These are phyloP conservation scores for Anguilla pacifica DNA, from an alignment of 2,797 vertebrate genomes.

Conservation along the genomic window DNA sequence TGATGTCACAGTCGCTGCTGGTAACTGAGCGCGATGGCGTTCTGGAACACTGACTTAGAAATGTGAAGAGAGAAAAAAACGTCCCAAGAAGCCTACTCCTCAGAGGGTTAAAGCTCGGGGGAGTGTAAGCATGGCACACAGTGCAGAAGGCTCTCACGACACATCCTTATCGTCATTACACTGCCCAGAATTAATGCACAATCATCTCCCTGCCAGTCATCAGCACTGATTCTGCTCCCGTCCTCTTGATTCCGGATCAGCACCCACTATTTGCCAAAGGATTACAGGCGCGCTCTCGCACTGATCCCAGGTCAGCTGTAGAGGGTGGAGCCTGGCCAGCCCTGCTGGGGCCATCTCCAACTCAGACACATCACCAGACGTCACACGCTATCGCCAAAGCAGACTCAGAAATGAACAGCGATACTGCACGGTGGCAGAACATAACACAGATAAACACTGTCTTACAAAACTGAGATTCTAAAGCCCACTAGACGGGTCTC, in stretches of 20 bases:
- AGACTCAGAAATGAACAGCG: not conserved
- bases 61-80: too few species aligned
- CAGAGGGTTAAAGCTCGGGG: not conserved
- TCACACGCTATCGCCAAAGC: not conserved
- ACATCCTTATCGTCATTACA: too few species aligned
- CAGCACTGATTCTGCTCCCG: not conserved
- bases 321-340: not conserved
- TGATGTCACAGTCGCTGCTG: too few species aligned
- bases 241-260: not conserved
- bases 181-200: too few species aligned
- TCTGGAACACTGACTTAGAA: too few species aligned
- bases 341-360: not conserved
- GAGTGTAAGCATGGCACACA: not conserved
- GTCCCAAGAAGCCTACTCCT: too few species aligned
- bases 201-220: not conserved
- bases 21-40: too few species aligned
- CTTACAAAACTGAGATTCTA: not conserved
- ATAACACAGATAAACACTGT: not conserved
- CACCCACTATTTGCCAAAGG: not conserved
- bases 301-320: slow-evolving; percentile 12
- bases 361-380: slow-evolving; percentile 11
- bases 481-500: not conserved
- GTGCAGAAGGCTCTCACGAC: not conserved
- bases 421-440: not conserved
- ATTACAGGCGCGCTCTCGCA: too few species aligned